Evolutionary conservation across 37 sponge, comb jelly and placozoan species (phyloP).

Genomic region (Amphimedon queenslandica): DNA sequence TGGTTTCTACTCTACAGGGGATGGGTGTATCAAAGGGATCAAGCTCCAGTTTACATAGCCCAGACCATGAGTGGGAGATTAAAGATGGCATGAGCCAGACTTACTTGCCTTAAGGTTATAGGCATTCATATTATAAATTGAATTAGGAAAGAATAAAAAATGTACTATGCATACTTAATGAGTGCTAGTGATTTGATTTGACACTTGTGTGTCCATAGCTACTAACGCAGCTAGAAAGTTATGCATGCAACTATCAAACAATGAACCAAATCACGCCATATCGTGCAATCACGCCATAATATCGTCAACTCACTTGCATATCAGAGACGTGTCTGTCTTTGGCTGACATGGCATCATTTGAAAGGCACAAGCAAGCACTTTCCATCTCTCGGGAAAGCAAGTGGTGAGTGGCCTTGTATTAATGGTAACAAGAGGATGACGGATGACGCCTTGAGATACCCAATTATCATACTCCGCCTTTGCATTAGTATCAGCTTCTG

Average conservation of each 20-base stretch:
- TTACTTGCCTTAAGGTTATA: neutral
- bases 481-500: constrained; percentile 25
- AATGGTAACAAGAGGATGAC: constrained; percentile 30
- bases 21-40: no score
- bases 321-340: constrained; percentile 37
- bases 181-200: no score
- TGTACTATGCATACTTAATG: no score
- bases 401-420: neutral
- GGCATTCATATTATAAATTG: no score
- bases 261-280: neutral
- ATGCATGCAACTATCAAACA: no score
- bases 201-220: no score
- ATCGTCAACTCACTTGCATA: constrained; percentile 39
- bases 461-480: constrained; percentile 32
- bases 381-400: constrained; percentile 48
- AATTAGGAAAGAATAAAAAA: no score
- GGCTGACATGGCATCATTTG: constrained; percentile 43
- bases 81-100: no score
- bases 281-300: neutral
- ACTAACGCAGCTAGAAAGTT: no score
- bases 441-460: constrained; percentile 6
- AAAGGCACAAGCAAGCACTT: constrained; percentile 37
- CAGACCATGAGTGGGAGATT: no score
- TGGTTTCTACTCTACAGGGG: no score
- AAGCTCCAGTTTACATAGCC: no score